These are phyloP conservation scores for Eumaeus atala DNA, from an alignment of 1,140 invertebrate species.

Conservation along the genomic window DNA sequence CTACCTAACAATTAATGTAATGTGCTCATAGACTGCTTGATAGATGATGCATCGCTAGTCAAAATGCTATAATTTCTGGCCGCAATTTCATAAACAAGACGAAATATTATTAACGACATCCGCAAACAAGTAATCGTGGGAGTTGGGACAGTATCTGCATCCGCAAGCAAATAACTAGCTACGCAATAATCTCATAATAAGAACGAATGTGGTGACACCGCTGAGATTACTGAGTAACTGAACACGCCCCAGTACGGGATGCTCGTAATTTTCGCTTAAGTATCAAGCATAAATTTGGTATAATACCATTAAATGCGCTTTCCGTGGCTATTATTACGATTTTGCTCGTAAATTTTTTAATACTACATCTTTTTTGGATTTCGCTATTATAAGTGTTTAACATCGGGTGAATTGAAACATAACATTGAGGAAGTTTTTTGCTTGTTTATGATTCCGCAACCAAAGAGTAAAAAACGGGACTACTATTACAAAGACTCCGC, in stretches of 20 bases:
- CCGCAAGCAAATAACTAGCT: conserved; percentile 21
- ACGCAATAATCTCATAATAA: conserved; percentile 47
- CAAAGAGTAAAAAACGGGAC: too few species aligned
- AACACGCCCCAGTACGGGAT: conserved; percentile 49
- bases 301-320: conserved; percentile 43
- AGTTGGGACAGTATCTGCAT: too few species aligned
- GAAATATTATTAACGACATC: too few species aligned
- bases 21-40: too few species aligned
- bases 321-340: conserved; percentile 37
- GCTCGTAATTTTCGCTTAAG: conserved; percentile 43
- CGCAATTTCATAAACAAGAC: too few species aligned
- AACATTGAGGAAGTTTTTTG: not conserved
- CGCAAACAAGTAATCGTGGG: too few species aligned
- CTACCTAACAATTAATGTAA: too few species aligned
- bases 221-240: conserved; percentile 41
- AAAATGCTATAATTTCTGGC: too few species aligned
- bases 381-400: not conserved
- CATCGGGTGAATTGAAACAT: conserved; percentile 1
- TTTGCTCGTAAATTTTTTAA: conserved; percentile 37
- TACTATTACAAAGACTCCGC: too few species aligned
- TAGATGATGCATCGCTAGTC: too few species aligned
- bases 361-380: conserved; percentile 30
- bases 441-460: too few species aligned
- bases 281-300: conserved; percentile 46
- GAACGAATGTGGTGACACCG: conserved; percentile 44